Percentiles rank a stretch among this genome's conserved stretches.
Conservation (phyloP, 2,888 invertebrate genomes). For the Cataglyphis rosenhaueri region DNA sequence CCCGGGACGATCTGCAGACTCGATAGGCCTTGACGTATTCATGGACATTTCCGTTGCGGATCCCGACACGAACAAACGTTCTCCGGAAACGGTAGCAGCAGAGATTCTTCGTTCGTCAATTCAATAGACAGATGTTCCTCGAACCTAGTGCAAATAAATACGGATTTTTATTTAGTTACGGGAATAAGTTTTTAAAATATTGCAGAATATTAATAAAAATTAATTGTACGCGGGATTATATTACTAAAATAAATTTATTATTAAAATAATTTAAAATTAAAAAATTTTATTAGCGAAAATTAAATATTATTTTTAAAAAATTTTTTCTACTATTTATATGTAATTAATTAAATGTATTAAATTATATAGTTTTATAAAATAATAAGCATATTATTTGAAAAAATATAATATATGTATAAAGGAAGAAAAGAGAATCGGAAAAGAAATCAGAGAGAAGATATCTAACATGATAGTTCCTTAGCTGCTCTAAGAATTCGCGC, state of each 20-base stretch:
- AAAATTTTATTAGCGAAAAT: no score
- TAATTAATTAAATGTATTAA: no score
- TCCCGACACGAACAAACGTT: constrained; percentile 36
- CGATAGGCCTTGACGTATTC: constrained; percentile 53
- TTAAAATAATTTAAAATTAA: no score
- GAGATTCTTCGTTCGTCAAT: not conserved
- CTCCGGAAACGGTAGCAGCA: not conserved
- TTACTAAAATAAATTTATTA: no score
- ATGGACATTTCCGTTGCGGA: constrained; percentile 29
- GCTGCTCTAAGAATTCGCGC: constrained; percentile 8
- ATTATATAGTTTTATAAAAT: no score
- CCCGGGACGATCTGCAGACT: not conserved
- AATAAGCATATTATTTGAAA: no score
- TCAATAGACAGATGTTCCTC: not conserved
- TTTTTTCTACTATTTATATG: no score
- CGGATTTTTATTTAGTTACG: not conserved
- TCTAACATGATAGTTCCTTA: constrained; percentile 1
- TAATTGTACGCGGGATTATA: not conserved
- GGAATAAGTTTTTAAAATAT: not conserved
- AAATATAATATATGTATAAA: not conserved
- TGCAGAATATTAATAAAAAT: not conserved
- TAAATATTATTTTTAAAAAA: no score
- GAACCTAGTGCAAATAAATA: not conserved
- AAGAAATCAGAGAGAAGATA: not conserved
- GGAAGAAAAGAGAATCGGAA: not conserved